These are phyloP conservation scores for Microtus richardsoni DNA, from an alignment of 2,113 vertebrate species.

Conservation along the genomic window DNA sequence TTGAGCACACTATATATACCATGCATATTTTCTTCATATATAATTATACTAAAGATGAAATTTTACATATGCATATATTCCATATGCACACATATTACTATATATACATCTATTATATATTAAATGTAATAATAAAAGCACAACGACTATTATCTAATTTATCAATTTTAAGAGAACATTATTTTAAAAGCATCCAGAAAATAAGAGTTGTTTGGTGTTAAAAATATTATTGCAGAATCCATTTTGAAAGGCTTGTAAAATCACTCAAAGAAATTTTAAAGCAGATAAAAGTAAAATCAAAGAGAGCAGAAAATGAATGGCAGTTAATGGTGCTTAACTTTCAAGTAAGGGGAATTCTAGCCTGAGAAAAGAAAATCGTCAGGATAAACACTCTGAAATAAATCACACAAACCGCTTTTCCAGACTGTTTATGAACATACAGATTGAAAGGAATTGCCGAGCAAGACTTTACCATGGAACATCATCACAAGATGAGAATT, in stretches of 20 bases:
- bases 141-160: background rate
- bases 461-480: background rate
- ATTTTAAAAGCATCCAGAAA: slow-evolving; percentile 9
- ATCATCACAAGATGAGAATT: background rate
- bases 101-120: background rate
- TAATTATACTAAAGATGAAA: background rate
- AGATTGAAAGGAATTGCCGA: background rate
- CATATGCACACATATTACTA: background rate
- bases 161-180: background rate
- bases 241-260: slow-evolving; percentile 5
- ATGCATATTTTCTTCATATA: background rate
- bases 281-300: background rate
- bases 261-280: background rate
- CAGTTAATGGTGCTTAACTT: background rate
- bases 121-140: background rate
- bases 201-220: slow-evolving; percentile 22
- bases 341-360: background rate
- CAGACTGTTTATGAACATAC: background rate
- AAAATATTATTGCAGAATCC: background rate
- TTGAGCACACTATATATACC: background rate
- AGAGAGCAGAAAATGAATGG: background rate
- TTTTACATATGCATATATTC: background rate
- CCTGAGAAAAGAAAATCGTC: background rate
- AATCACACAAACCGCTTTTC: background rate
- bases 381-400: slow-evolving; percentile 31